These are phyloP conservation scores for Apeira syringaria DNA, from an alignment of 2,888 invertebrate genomes.

Conservation along the genomic window DNA sequence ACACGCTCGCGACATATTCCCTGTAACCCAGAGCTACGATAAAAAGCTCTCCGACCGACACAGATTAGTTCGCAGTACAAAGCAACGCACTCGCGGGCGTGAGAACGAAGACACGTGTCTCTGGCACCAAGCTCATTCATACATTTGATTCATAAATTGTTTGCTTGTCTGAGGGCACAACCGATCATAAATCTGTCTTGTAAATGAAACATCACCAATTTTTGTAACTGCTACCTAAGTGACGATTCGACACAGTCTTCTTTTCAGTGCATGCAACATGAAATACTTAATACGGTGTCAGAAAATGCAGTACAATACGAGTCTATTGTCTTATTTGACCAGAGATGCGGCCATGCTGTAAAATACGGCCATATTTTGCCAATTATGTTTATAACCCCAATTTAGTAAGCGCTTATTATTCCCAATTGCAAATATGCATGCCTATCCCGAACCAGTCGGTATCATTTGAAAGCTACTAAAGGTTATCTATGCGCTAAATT, in stretches of 20 bases:
- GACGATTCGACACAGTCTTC: slow-evolving; percentile 13
- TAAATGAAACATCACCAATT: slow-evolving; percentile 11
- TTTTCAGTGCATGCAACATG: neutral
- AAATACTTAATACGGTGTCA: too few species aligned
- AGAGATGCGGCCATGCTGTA: too few species aligned
- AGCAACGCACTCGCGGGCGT: slow-evolving; percentile 51
- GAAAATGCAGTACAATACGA: too few species aligned
- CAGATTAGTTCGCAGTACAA: slow-evolving; percentile 18
- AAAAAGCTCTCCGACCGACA: slow-evolving; percentile 62
- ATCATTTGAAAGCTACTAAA: too few species aligned
- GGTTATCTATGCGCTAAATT: too few species aligned
- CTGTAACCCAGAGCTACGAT: slow-evolving; percentile 61
- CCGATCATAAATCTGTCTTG: slow-evolving; percentile 31
- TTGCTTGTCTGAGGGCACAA: slow-evolving; percentile 48
- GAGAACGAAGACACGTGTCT: slow-evolving; percentile 79
- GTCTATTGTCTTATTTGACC: too few species aligned
- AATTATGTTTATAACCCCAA: too few species aligned
- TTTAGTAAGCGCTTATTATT: too few species aligned
- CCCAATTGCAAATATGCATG: too few species aligned
- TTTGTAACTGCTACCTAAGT: slow-evolving; percentile 5
- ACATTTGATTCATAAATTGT: slow-evolving; percentile 80
- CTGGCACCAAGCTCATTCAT: slow-evolving; percentile 67
- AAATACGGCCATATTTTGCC: too few species aligned
- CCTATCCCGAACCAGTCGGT: too few species aligned
- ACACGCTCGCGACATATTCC: slow-evolving; percentile 74